Evolutionary conservation across 1,140 invertebrate species (phyloP), one percentile per base, ranked within the genome.

Genomic region (Aphelenchoides fujianensis): DNA sequence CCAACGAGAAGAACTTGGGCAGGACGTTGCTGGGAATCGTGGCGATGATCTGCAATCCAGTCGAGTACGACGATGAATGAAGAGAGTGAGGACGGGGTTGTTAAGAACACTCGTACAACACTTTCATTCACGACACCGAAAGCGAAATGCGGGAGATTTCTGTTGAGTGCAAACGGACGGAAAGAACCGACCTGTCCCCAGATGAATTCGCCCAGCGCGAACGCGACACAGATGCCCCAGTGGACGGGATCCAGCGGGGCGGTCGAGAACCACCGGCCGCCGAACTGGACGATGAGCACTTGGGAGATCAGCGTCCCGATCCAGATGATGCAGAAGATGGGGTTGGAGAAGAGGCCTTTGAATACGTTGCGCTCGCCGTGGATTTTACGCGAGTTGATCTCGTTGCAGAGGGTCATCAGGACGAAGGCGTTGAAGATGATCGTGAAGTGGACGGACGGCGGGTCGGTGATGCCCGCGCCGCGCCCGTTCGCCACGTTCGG

Each of bases 401-500:
- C 96, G 89, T 99, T 99, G 88, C 96, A 98, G 36, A 99, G 88
- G 32, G 96, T 99, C 96, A 99, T 99, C 92, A 98, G 93, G 59
- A 99, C 96, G 87, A 99, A 98, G 28, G 94, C 92, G 87, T 99
- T 99, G 88, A 99, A 99, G 84, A 99, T 97, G 81, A 98, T 91
- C 16, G 96, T 99, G 87, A 98, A 98, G 88, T 99, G 96, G 87
- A 94, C 90, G 41, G 92, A 91, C 48, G 95, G 94, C 73, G 91
- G 90, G 30, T 90, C 86, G 78, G 89, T 89, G 36, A 91, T 83
- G 70, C 89, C 88, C 68, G 90, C 89, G 41, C 88, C 88, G 57
- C 90, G 89, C 69, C 94, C 94, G 75, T 90, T 90, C 75, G 95
- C 92, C 86, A 97, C 95, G 28, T 68, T 63, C 23, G 75, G 70